Base-by-base conservation (phyloP, 2,888 invertebrate genomes). In the Phorcus lineatus region DNA sequence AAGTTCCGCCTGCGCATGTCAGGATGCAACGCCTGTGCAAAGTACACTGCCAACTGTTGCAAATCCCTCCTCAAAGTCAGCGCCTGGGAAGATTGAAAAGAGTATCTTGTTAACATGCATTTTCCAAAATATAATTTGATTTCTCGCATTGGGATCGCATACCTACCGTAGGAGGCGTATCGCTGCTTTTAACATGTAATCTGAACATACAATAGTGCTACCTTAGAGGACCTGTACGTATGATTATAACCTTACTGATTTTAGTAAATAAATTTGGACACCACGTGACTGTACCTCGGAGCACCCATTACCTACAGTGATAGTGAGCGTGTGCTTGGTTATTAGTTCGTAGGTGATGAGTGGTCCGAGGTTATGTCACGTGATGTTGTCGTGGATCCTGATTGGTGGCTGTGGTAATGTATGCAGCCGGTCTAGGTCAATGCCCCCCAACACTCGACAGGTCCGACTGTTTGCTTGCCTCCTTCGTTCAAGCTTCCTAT, bases 401-500 rank as follows among this genome's bases (percentile, higher is more conserved):
- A 70, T 70, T 36, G 70, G 36, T 70, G 70, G 70, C 70, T 70
- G 70, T 24, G 36, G 36, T 36, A 70, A 31, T 31, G 70, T 47
- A 47, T 47, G 36, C 70, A 70, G 70, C 70, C 70, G 62, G 62
- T 70, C 62, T 53, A 54, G 66, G 47, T 28, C 52, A 53, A 76
- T n/a, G 74, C 54, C 53, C 89, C 89, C 28, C 81, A 83, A 82
- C 89, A 89, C 55, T 79, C 74, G 19, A 88, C 70, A 36, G 88
- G 85, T 55, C 89, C 89, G 54, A 89, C 52, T 13, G 81, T 82
- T 79, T 81, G 82, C 83, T 81, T 88, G 53, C 90, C 90, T 67
- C 86, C 86, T 77, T 90, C 90, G 1, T 81, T 78, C 31, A 80
- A 9, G 36, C 88, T 88, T 87, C 89, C 89, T 89, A 86, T 24